These are phyloP conservation scores for Cyclophora albipunctata DNA, from an alignment of 2,888 invertebrate genomes.

Conservation along the genomic window DNA sequence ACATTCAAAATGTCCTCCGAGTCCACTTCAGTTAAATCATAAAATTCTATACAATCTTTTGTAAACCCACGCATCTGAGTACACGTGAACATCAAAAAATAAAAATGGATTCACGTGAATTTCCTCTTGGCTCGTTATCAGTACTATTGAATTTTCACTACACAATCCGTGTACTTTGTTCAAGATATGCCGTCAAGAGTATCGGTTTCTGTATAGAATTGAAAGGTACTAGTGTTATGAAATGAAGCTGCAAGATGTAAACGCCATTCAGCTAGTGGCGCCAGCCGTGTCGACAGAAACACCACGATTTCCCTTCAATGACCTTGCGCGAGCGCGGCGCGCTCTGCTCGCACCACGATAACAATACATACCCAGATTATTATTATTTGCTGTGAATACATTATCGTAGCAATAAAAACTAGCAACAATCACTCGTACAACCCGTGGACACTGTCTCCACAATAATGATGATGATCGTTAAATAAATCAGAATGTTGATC, in stretches of 20 bases:
- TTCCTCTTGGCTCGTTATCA: no score
- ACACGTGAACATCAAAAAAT: no score
- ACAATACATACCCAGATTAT: slow-evolving; percentile 38
- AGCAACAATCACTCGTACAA: slow-evolving; percentile 18
- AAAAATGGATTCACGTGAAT: no score
- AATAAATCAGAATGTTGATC: slow-evolving; percentile 26
- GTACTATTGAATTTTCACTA: no score
- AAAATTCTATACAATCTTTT: no score
- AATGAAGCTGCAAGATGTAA: slow-evolving; percentile 51
- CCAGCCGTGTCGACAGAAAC: slow-evolving; percentile 51
- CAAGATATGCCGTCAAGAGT: not conserved
- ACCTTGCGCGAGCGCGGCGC: slow-evolving; percentile 57
- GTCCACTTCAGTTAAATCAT: slow-evolving; percentile 31
- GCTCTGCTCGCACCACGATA: slow-evolving; percentile 43
- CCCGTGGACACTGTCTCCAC: slow-evolving; percentile 18
- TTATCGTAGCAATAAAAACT: slow-evolving; percentile 11
- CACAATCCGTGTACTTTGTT: not conserved
- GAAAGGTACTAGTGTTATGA: slow-evolving; percentile 48
- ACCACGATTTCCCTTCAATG: slow-evolving; percentile 68
- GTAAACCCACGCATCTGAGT: no score
- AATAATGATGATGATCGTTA: slow-evolving; percentile 25
- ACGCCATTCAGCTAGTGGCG: slow-evolving; percentile 34
- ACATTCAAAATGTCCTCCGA: slow-evolving; percentile 21
- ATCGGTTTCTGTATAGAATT: slow-evolving; percentile 23
- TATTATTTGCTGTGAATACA: slow-evolving; percentile 30